These are phyloP conservation scores for Oncorhynchus kisutch DNA, from an alignment of 2,113 vertebrate species.

Conservation along the genomic window DNA sequence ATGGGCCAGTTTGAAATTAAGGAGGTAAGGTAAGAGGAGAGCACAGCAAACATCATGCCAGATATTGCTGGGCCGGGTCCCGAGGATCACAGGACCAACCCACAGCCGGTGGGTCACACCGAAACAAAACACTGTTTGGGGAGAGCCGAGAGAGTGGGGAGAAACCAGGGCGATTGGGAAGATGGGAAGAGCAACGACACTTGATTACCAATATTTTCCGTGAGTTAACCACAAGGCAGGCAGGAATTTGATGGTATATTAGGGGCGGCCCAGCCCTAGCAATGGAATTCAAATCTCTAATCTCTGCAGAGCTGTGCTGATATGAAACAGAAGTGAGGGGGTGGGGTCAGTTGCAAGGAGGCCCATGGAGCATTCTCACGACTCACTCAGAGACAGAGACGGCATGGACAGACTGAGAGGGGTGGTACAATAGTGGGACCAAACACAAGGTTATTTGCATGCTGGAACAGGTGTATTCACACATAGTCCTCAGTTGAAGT, in stretches of 20 bases:
- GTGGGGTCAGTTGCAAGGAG: not conserved
- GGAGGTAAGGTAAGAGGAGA: not conserved
- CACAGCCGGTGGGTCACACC: no score
- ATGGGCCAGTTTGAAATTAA: conserved; percentile 60
- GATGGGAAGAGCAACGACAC: conserved; percentile 33
- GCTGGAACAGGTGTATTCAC: no score
- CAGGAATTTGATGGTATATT: conserved; percentile 58
- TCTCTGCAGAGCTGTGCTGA: conserved; percentile 60
- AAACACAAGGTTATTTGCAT: no score
- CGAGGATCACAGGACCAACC: not conserved
- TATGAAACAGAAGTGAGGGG: conserved; percentile 59
- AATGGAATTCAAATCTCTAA: conserved; percentile 63
- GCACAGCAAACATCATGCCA: conserved; percentile 52
- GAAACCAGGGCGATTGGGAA: not conserved
- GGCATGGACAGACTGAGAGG: not conserved
- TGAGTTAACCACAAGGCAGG: conserved; percentile 53
- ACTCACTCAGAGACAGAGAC: not conserved
- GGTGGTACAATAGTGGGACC: no score
- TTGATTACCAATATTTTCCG: conserved; percentile 70
- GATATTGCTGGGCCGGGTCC: conserved; percentile 40
- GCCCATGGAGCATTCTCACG: no score
- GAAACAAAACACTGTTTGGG: not conserved
- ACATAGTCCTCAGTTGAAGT: no score
- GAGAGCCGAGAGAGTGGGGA: not conserved
- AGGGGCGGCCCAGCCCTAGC: conserved; percentile 49